A percentile compares a stretch with the other conserved stretches of the same genome.
Evolutionary conservation across 2,888 invertebrate genomes (phyloP).

Genomic region (Azorinus chamasolen): DNA sequence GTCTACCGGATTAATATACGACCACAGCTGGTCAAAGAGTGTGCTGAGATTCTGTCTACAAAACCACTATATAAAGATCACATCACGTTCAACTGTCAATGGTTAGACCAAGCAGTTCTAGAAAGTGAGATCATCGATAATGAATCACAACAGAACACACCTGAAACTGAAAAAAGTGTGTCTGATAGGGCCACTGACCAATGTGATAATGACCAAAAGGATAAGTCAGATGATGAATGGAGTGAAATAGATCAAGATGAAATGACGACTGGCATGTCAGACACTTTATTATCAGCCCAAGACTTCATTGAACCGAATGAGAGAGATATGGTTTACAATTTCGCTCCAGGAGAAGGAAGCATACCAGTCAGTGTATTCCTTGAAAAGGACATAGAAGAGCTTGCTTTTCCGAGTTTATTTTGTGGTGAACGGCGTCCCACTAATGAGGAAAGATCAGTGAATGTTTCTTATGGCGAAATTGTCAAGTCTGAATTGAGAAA

Average conservation of each 20-base stretch:
- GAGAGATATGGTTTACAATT: no score
- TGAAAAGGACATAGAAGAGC: no score
- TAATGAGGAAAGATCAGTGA: slow-evolving; percentile 31
- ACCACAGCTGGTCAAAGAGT: slow-evolving; percentile 40
- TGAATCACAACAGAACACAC: no score
- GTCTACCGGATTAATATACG: slow-evolving; percentile 49
- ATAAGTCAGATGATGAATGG: slow-evolving; percentile 37
- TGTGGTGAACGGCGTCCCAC: slow-evolving; percentile 37
- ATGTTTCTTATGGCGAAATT: slow-evolving; percentile 24
- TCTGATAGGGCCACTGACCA: no score
- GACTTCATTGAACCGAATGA: slow-evolving; percentile 36
- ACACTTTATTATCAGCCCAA: slow-evolving; percentile 47
- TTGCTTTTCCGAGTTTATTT: slow-evolving; percentile 48
- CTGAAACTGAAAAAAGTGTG: no score
- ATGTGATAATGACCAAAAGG: background rate
- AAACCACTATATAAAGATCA: slow-evolving; percentile 33
- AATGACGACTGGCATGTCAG: slow-evolving; percentile 36
- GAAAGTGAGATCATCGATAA: no score
- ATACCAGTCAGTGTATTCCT: no score
- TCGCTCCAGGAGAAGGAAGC: no score
- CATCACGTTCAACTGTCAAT: slow-evolving; percentile 32
- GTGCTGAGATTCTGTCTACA: slow-evolving; percentile 28
- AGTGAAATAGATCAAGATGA: slow-evolving; percentile 54
- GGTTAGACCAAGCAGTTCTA: slow-evolving; percentile 20
- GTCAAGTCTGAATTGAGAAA: slow-evolving; percentile 44